Evolutionary conservation across 1,140 invertebrate genomes (phyloP).

Genomic region (Dendrolimus punctatus): DNA sequence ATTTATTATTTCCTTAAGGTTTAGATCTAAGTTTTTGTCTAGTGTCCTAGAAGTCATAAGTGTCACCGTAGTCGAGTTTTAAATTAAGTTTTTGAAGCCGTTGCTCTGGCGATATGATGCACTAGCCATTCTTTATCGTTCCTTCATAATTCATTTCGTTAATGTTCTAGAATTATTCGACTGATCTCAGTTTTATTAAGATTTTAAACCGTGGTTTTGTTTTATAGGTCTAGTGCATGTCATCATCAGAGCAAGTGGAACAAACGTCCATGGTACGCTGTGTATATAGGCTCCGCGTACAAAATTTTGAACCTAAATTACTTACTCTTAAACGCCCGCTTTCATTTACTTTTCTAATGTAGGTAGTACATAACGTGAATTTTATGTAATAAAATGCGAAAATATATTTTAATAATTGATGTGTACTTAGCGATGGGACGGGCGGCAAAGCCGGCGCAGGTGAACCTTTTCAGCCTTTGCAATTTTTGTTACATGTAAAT

Average conservation of each 20-base stretch:
- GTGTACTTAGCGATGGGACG: constrained; percentile 63
- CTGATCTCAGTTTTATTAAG: constrained; percentile 40
- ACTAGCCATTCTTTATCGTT: constrained; percentile 16
- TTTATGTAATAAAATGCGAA: constrained; percentile 71
- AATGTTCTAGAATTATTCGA: constrained; percentile 18
- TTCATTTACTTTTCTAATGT: constrained; percentile 64
- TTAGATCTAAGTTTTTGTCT: constrained; percentile 65
- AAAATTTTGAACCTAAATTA: constrained; percentile 57
- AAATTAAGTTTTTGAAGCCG: constrained; percentile 60
- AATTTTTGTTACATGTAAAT: neutral
- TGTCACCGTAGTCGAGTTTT: constrained; percentile 61
- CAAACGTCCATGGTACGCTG: constrained; percentile 69
- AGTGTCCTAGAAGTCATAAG: constrained; percentile 63
- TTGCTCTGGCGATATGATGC: constrained; percentile 34
- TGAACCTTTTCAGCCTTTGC: constrained; percentile 26
- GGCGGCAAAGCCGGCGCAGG: constrained; percentile 64
- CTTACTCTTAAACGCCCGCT: constrained; percentile 60
- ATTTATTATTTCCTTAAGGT: constrained; percentile 53
- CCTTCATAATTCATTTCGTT: constrained; percentile 13
- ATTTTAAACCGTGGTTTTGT: constrained; percentile 30
- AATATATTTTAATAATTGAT: constrained; percentile 72
- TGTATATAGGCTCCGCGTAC: constrained; percentile 69
- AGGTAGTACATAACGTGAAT: constrained; percentile 70
- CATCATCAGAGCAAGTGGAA: constrained; percentile 44
- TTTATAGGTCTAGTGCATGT: constrained; percentile 15